These are phyloP conservation scores for Prionailurus bengalensis DNA, from an alignment of 2,113 vertebrate genomes.

Conservation along the genomic window DNA sequence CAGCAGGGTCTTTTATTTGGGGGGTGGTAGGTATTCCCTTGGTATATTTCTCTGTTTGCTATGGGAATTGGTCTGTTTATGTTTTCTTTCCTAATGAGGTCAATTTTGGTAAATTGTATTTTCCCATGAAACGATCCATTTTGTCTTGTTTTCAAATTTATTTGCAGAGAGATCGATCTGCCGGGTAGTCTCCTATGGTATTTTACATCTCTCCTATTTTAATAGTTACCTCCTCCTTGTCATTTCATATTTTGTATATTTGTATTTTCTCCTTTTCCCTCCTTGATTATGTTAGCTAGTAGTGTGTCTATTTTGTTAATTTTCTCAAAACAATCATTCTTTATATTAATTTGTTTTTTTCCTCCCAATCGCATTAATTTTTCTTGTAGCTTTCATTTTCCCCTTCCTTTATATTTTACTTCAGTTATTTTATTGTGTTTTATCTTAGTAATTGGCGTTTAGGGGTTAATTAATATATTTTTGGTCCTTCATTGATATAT, in stretches of 20 bases:
- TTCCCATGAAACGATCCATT: neutral
- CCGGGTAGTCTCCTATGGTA: neutral
- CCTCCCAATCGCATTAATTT: neutral
- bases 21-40: neutral
- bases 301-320: neutral
- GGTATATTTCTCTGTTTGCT: neutral
- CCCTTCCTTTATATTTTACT: neutral
- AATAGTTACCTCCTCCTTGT: neutral
- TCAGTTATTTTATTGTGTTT: neutral
- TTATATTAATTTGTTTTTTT: neutral
- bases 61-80: neutral
- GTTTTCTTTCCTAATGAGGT: neutral
- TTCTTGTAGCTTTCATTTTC: neutral
- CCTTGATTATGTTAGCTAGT: neutral
- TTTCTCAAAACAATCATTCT: neutral
- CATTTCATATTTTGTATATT: neutral
- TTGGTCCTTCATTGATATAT: neutral
- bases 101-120: neutral
- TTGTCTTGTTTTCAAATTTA: neutral
- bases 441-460: neutral
- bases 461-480: neutral
- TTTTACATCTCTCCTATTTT: constrained; percentile 8
- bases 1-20: neutral
- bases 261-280: neutral
- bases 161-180: neutral